phyloP scores from a whole-genome alignment of 2,113 vertebrate species.

The Okapia johnstoni region DNA sequence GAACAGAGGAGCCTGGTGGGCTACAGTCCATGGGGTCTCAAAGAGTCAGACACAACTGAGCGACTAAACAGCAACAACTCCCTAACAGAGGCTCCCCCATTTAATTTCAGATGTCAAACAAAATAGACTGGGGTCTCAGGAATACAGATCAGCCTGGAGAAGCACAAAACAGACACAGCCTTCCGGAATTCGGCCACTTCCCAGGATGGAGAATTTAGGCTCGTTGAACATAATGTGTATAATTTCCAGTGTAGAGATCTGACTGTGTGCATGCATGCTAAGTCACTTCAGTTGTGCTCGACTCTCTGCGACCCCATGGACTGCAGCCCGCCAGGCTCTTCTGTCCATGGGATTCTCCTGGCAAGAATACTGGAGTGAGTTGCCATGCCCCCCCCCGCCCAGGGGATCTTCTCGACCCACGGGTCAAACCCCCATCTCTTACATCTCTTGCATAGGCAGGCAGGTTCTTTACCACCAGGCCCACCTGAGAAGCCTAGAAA shows the following conservation, averaged over 20 bases:
- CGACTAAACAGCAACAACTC: neutral
- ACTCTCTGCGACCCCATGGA: neutral
- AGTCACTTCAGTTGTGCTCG: accelerated
- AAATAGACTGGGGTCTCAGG: neutral
- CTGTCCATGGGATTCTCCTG: neutral
- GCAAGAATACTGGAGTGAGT: neutral
- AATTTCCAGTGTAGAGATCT: neutral
- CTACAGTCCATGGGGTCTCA: neutral
- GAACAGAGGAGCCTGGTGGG: neutral
- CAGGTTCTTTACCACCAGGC: neutral
- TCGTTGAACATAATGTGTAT: neutral
- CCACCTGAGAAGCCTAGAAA: neutral
- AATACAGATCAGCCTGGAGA: neutral
- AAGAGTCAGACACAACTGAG: neutral
- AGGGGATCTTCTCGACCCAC: neutral
- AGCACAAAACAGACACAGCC: neutral
- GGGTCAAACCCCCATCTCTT: neutral
- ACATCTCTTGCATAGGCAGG: neutral
- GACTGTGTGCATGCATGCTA: neutral
- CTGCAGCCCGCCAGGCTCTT: accelerated
- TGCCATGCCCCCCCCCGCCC: neutral
- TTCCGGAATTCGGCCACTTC: neutral
- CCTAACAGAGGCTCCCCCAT: neutral
- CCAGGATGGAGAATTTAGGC: neutral
- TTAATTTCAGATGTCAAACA: neutral